Conservation (phyloP, 1,140 invertebrate genomes). For the Papilio machaon region DNA sequence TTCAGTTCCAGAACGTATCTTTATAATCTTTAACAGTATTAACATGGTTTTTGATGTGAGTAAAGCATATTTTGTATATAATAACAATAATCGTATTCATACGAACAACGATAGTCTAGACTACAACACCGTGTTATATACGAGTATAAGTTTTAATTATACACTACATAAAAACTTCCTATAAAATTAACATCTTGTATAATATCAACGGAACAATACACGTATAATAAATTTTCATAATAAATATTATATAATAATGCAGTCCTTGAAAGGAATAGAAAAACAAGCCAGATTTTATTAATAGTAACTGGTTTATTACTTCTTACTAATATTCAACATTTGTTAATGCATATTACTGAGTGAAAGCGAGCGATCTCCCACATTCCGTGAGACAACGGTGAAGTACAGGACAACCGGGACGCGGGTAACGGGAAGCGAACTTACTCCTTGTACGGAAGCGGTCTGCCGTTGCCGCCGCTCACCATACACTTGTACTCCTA, state of each 20-base stretch:
- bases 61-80: background rate
- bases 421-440: conserved; percentile 69
- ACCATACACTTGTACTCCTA: conserved; percentile 52
- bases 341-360: background rate
- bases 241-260: background rate
- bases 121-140: background rate
- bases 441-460: conserved; percentile 70
- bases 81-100: background rate
- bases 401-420: conserved; percentile 49
- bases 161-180: background rate
- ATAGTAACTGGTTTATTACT: background rate
- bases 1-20: background rate
- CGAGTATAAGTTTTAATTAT: background rate
- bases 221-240: background rate
- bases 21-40: background rate
- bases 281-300: background rate
- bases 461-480: conserved; percentile 45
- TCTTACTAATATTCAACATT: background rate
- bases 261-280: no score
- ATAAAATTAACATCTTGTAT: background rate
- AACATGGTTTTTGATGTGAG: background rate
- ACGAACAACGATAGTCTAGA: background rate
- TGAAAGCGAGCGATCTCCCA: conserved; percentile 45
- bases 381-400: conserved; percentile 70
- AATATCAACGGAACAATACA: background rate